phyloP scores from a whole-genome alignment of 2,888 invertebrate species.

The Ichneumon xanthorius region DNA sequence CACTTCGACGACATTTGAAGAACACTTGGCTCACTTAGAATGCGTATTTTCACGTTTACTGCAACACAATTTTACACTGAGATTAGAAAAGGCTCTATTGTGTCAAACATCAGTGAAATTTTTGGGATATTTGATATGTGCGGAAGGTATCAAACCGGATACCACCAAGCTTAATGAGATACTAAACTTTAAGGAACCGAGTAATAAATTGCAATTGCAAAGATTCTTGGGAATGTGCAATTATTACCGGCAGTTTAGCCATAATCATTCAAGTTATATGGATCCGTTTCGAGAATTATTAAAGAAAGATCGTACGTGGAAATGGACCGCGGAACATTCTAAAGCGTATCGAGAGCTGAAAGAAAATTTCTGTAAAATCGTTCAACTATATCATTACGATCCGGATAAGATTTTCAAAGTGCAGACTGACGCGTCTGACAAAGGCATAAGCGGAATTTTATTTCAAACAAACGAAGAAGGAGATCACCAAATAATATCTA shows the following conservation, averaged over 20 bases:
- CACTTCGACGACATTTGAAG: not conserved
- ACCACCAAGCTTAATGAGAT: constrained; percentile 68
- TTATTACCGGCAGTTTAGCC: constrained; percentile 49
- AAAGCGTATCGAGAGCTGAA: constrained; percentile 52
- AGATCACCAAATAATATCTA: constrained; percentile 61
- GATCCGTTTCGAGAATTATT: constrained; percentile 60
- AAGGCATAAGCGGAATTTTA: constrained; percentile 54
- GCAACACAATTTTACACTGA: constrained; percentile 70
- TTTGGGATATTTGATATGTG: constrained; percentile 52
- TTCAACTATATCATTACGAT: constrained; percentile 45
- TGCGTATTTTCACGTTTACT: constrained; percentile 65
- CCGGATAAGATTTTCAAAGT: constrained; percentile 47
- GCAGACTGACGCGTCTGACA: constrained; percentile 55
- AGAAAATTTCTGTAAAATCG: constrained; percentile 50
- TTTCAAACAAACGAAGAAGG: constrained; percentile 42
- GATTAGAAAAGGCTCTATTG: constrained; percentile 10
- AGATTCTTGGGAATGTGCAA: constrained; percentile 65
- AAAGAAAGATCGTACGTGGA: constrained; percentile 41
- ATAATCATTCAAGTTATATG: constrained; percentile 34
- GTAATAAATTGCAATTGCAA: constrained; percentile 65
- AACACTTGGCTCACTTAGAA: constrained; percentile 63
- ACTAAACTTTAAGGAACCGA: constrained; percentile 69
- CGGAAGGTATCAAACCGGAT: constrained; percentile 51
- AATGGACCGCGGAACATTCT: constrained; percentile 39
- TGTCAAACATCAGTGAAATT: constrained; percentile 61